Evolutionary conservation across 2,797 vertebrate genomes (phyloP).

Genomic region (Gobionotothen gibberifrons): DNA sequence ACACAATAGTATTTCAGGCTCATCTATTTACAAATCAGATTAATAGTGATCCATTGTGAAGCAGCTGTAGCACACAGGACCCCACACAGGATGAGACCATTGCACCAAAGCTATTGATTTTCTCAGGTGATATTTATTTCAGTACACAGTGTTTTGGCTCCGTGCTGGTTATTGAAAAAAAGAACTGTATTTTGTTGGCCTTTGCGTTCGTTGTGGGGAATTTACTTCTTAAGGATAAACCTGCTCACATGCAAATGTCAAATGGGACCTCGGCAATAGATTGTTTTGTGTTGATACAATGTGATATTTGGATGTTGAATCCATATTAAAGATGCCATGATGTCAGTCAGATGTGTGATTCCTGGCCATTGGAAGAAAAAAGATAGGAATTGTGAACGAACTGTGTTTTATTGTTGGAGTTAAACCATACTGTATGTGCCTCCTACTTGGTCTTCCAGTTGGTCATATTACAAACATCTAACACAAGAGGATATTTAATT

Average conservation of each 20-base stretch:
- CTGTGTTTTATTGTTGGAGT: no score
- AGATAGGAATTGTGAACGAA: no score
- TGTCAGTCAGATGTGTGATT: no score
- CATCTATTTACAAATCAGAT: constrained; percentile 63
- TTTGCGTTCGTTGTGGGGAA: constrained; percentile 44
- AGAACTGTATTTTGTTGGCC: constrained; percentile 43
- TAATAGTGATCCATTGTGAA: constrained; percentile 35
- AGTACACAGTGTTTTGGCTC: constrained; percentile 16
- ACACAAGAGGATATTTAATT: no score
- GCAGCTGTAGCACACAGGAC: constrained; percentile 27
- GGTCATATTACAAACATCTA: no score
- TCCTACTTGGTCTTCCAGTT: no score
- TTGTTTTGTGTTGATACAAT: constrained; percentile 4
- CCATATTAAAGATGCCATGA: background rate
- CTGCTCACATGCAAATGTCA: constrained; percentile 50
- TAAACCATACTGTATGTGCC: no score
- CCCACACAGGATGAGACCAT: constrained; percentile 35
- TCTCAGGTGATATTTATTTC: constrained; percentile 46
- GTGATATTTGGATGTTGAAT: constrained; percentile 12
- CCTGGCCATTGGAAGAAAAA: no score
- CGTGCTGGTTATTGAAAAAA: constrained; percentile 37
- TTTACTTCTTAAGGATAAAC: constrained; percentile 26
- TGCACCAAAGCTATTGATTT: constrained; percentile 38
- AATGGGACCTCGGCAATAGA: constrained; percentile 17
- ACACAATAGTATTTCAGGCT: constrained; percentile 49